These are phyloP conservation scores for Cheilosia vulpina DNA, from an alignment of 2,888 invertebrate species.

Conservation along the genomic window DNA sequence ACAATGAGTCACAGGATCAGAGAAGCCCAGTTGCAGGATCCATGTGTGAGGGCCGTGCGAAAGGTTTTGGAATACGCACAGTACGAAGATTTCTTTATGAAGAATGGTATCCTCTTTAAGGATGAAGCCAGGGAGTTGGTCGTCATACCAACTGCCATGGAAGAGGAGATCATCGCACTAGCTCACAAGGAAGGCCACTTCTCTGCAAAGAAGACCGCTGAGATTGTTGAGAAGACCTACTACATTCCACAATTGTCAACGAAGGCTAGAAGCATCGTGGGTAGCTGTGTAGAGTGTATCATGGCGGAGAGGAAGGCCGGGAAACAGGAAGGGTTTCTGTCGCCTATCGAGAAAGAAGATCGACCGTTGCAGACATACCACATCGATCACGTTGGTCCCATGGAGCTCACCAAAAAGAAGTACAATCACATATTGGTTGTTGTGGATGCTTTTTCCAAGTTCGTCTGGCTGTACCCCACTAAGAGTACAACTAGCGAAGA, in stretches of 20 bases:
- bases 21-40: conserved; percentile 21
- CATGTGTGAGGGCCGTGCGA: conserved; percentile 39
- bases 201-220: conserved; percentile 26
- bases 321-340: conserved; percentile 78
- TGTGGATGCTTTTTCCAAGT: conserved; percentile 76
- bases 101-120: conserved; percentile 60
- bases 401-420: conserved; percentile 77
- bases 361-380: conserved; percentile 78
- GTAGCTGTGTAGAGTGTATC: conserved; percentile 16
- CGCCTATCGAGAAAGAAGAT: conserved; percentile 78
- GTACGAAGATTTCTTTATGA: conserved; percentile 44
- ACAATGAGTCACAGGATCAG: conserved; percentile 32
- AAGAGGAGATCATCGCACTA: too few species aligned
- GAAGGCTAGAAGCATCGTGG: conserved; percentile 40
- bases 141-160: conserved; percentile 77
- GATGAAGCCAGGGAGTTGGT: conserved; percentile 68
- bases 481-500: conserved; percentile 77
- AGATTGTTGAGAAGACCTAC: conserved; percentile 77
- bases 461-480: conserved; percentile 79
- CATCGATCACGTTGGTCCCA: conserved; percentile 79
- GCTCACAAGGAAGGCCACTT: too few species aligned
- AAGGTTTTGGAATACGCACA: conserved; percentile 43
- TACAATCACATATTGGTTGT: conserved; percentile 79
- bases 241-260: conserved; percentile 70
- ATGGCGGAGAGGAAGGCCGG: conserved; percentile 76